Base-by-base conservation (phyloP, 2,797 vertebrate genomes). In the Taeniopygia guttata region DNA sequence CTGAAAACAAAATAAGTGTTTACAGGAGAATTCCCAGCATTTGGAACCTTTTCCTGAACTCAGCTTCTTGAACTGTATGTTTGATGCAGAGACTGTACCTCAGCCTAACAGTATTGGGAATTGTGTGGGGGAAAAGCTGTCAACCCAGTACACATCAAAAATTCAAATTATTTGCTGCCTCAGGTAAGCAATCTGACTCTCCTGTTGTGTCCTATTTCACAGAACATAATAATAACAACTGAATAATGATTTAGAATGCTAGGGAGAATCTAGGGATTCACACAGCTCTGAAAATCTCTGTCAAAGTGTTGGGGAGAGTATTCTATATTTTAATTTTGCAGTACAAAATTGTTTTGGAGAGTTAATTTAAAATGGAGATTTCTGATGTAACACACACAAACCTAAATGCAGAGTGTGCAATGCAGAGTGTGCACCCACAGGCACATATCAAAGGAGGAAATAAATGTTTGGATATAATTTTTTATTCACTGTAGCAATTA, bases 351-450 rank as follows among this genome's bases (percentile, higher is more conserved):
- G 12, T 36, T 85, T 77, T 49, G 29, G 23, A 80, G n/a, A 77
- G 45, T 54, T 63, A 72, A 55, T 52, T 63, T 70, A 27, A 81
- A 38, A 68, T 29, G 7, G 34, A 70, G 36, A 40, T 87, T 72
- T 73, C 0, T 0, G 16, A 27, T 51, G 9, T 38, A 75, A 49
- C 16, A 45, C 17, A 51, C n/a, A 25, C 4, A 87, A 81, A 70
- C 18, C 34, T 46, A 69, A 91, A 66, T 27, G n/a, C n/a, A 49
- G 60, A 42, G 8, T 38, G 7, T 45, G 10, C 0, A 0, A 66
- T 27, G n/a, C n/a, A 49, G 60, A 42, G 8, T 38, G 7, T 45
- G 10, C 0, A 0, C 7, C 4, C 15, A 29, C 34, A 46, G 29
- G 30, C 6, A 22, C 14, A n/a, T 5, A 16, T 12, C 0, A 1